phyloP scores from a whole-genome alignment of 2,113 vertebrate genomes.

The Casuarius casuarius region DNA sequence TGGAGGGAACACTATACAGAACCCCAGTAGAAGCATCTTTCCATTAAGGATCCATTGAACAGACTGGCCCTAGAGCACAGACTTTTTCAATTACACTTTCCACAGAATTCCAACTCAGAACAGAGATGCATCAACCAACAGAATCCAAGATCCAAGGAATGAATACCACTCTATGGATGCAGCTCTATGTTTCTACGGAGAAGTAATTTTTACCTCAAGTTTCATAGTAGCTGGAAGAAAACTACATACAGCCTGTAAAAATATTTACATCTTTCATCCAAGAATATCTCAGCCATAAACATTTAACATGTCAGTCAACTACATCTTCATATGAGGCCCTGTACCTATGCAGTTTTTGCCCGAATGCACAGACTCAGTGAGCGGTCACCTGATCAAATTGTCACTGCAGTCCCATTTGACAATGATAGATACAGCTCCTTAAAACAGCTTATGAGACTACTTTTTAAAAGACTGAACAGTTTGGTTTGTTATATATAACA shows the following conservation, averaged over 20 bases:
- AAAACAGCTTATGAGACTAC: neutral
- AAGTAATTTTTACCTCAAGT: neutral
- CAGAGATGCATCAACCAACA: neutral
- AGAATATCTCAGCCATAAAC: neutral
- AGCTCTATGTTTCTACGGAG: neutral
- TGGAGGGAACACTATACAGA: neutral
- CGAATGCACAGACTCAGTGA: rapidly evolving
- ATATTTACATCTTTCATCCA: neutral
- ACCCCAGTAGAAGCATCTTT: neutral
- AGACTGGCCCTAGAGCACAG: rapidly evolving
- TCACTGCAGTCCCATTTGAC: neutral
- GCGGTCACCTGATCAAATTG: rapidly evolving
- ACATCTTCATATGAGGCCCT: rapidly evolving
- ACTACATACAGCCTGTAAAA: neutral
- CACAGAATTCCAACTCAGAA: neutral
- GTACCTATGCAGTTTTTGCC: neutral
- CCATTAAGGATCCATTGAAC: neutral
- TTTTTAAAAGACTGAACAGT: rapidly evolving
- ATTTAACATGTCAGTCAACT: rapidly evolving
- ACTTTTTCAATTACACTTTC: rapidly evolving
- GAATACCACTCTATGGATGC: too few relatives aligned
- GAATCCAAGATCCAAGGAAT: neutral
- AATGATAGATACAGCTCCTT: neutral
- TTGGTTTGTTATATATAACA: rapidly evolving
- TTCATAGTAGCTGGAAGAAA: neutral